Evolutionary conservation across 2,113 vertebrate species (phyloP).

Genomic region (Psammodynastes pulverulentus): DNA sequence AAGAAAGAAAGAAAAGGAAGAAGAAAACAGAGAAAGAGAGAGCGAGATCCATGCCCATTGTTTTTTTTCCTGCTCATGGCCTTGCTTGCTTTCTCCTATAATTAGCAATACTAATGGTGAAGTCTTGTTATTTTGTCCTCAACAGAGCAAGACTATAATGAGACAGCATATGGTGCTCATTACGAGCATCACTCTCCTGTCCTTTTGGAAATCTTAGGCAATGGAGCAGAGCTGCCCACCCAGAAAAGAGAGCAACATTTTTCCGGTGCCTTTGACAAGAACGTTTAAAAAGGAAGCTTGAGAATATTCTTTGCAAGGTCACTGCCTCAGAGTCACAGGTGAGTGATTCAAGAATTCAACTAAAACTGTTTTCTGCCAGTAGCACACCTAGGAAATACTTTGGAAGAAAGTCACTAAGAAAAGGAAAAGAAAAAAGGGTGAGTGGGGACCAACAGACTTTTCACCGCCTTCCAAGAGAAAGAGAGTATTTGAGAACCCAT

Average conservation of each 20-base stretch:
- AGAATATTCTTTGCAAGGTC: neutral
- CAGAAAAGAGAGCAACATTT: neutral
- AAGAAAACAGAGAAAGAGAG: neutral
- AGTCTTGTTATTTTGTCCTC: neutral
- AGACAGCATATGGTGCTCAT: neutral
- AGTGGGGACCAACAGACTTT: neutral
- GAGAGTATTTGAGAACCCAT: neutral
- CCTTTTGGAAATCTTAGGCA: neutral
- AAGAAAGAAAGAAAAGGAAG: too few relatives aligned
- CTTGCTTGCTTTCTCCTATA: neutral
- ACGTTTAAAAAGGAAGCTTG: neutral
- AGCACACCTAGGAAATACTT: neutral
- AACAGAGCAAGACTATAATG: neutral
- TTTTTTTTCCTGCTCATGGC: neutral
- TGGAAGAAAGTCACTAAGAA: neutral
- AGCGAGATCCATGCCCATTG: neutral
- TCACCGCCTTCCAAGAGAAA: neutral
- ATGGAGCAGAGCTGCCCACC: neutral
- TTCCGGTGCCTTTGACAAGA: neutral
- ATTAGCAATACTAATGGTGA: neutral
- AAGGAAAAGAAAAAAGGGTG: neutral
- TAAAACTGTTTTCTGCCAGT: neutral
- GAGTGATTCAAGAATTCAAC: neutral
- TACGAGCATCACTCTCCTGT: neutral
- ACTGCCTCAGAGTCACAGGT: neutral